Evolutionary conservation across 2,797 vertebrate species (phyloP).

Genomic region (Gephyroberyx darwinii): DNA sequence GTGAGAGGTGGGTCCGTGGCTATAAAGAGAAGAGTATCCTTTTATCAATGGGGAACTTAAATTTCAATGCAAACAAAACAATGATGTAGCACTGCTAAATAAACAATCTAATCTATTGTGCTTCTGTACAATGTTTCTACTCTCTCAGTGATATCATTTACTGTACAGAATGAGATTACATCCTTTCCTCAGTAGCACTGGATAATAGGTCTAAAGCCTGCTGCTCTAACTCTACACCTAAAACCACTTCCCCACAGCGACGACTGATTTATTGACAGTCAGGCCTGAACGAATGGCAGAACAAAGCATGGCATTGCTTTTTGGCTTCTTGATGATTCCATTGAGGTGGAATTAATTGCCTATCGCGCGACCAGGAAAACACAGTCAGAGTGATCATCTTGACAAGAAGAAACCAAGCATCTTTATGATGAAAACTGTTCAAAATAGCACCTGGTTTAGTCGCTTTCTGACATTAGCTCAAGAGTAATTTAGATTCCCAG

Average conservation of each 20-base stretch:
- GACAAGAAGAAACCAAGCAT: conserved; percentile 10
- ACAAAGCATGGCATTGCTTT: conserved; percentile 55
- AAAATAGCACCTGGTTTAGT: neutral
- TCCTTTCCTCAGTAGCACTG: conserved; percentile 31
- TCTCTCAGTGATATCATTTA: conserved; percentile 26
- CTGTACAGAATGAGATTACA: conserved; percentile 34
- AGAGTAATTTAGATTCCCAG: conserved; percentile 8
- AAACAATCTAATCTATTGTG: neutral
- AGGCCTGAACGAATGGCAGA: conserved; percentile 31
- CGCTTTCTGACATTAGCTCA: neutral
- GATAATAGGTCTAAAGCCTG: conserved; percentile 16
- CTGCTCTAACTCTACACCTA: neutral
- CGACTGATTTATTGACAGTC: conserved; percentile 34
- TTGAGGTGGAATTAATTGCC: conserved; percentile 36
- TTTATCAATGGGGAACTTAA: neutral
- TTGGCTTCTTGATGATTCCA: conserved; percentile 39
- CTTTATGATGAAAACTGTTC: conserved; percentile 17
- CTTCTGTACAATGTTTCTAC: conserved; percentile 7
- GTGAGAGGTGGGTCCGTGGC: conserved; percentile 34
- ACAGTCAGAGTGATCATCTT: conserved; percentile 17
- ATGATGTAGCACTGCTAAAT: neutral
- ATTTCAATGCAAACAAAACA: neutral
- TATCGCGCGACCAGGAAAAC: neutral
- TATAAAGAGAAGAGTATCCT: conserved; percentile 8
- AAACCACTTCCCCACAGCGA: conserved; percentile 29